These are phyloP conservation scores for Hemistola chrysoprasaria DNA, from an alignment of 2,888 invertebrate genomes.

Conservation along the genomic window DNA sequence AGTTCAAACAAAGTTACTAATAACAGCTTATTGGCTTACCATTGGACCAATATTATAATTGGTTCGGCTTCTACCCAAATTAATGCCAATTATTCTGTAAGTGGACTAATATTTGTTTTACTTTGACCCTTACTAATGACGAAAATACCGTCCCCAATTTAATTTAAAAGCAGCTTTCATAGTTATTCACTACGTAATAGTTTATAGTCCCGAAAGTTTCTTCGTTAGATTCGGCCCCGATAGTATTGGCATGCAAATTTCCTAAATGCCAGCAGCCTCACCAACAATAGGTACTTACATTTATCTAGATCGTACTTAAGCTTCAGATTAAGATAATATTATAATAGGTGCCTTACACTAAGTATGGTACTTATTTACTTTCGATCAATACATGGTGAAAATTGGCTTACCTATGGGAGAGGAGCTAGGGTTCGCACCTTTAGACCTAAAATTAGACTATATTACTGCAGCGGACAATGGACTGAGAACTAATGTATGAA, in stretches of 20 bases:
- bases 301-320: conserved; percentile 4
- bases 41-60: conserved; percentile 10
- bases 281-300: not conserved
- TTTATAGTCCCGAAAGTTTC: conserved; percentile 49
- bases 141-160: conserved; percentile 19
- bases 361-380: too few species aligned
- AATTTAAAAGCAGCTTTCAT: conserved; percentile 25
- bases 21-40: conserved; percentile 5
- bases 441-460: too few species aligned
- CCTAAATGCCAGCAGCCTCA: conserved; percentile 48
- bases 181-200: conserved; percentile 32
- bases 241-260: conserved; percentile 67
- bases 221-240: conserved; percentile 49
- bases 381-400: too few species aligned
- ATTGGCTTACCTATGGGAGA: too few species aligned
- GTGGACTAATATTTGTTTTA: conserved; percentile 17
- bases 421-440: too few species aligned
- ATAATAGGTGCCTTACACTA: too few species aligned
- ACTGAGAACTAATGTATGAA: too few species aligned
- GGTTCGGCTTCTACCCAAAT: conserved; percentile 9
- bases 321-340: not conserved
- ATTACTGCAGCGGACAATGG: too few species aligned
- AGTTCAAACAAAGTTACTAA: too few species aligned
- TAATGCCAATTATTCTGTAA: conserved; percentile 19
- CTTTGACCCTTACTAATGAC: conserved; percentile 21